Evolutionary conservation across 1,140 invertebrate species (phyloP), one percentile per base, ranked within the genome.

Genomic region (Drosophila obscura): DNA sequence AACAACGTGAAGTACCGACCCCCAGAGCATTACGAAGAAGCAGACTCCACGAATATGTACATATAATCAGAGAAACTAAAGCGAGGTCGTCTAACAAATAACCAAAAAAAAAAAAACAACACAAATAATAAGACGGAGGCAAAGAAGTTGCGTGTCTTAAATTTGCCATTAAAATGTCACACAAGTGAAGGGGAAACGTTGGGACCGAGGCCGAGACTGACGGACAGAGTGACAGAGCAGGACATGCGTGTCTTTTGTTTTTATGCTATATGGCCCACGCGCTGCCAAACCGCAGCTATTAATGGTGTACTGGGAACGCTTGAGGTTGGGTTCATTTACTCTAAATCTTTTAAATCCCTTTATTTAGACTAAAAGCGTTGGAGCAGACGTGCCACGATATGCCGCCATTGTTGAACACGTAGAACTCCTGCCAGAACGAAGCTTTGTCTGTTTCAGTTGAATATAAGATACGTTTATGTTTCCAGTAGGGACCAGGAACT

Each of bases 331-430:
- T 87, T 88, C 75, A 88, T 87, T 87, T 88, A 83, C 79, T 87
- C 82, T 87, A 87, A 87, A 87, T 87, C 82, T 87, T 82, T 87
- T 87, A 88, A 87, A 87, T 88, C 83, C 82, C 82, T 87, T 87
- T 87, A 87, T 87, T 85, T 85, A 82, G 82, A 85, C 82, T 85
- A 85, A 85, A 87, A 85, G 82, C 82, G 74, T 75, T 19, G 75
- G 66, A 84, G 64, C 80, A 84, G 80, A 83, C 80, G 58, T 77
- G 68, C 43, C 65, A 51, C 31, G 8, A 31, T 31, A 31, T 8
- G 31, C 31, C 31, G 31, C 31, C 31, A 31, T 45, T 43, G 64
- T 41, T 9, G 35, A 41, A 24, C 45, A 48, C 4, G 45, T 52
- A 41, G n/a, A 56, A 44, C 28, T 71, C 19, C 53, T 46, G 69